These are phyloP conservation scores for Sebastes kiyomatsui DNA, from an alignment of 2,797 vertebrate species.

Conservation along the genomic window DNA sequence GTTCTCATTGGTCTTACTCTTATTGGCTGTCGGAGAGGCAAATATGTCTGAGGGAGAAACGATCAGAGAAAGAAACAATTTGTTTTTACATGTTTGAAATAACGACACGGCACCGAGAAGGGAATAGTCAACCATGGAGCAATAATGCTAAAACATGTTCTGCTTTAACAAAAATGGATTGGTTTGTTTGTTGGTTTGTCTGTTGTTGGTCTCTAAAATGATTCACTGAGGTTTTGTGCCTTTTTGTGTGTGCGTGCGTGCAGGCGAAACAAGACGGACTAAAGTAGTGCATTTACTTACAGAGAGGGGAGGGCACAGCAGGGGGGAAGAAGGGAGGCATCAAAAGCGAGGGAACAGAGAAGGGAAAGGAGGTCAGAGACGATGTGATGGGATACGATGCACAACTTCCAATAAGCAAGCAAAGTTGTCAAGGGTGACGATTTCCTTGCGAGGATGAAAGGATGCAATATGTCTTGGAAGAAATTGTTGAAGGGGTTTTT, in stretches of 20 bases:
- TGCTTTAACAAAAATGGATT: neutral
- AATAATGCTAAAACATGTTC: neutral
- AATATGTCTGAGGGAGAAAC: constrained; percentile 41
- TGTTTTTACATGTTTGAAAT: neutral
- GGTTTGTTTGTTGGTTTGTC: neutral
- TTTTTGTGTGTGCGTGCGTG: neutral
- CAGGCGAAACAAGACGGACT: neutral
- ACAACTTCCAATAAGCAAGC: neutral
- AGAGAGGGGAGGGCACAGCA: constrained; percentile 49
- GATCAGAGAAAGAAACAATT: neutral
- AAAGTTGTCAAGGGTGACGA: neutral
- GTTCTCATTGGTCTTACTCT: constrained; percentile 94
- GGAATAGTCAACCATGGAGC: neutral
- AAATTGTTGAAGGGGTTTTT: neutral
- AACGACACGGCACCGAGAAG: neutral
- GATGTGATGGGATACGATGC: constrained; percentile 16
- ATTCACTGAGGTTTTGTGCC: neutral
- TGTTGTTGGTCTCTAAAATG: neutral
- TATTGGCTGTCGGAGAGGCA: constrained; percentile 77
- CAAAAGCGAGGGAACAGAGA: constrained; percentile 43
- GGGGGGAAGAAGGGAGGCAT: constrained; percentile 21
- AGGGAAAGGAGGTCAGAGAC: constrained; percentile 44
- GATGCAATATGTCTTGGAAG: neutral
- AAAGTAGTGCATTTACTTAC: constrained; percentile 59
- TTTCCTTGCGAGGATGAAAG: neutral